phyloP scores from a whole-genome alignment of 2,113 vertebrate species.

The Pitta sordida region DNA sequence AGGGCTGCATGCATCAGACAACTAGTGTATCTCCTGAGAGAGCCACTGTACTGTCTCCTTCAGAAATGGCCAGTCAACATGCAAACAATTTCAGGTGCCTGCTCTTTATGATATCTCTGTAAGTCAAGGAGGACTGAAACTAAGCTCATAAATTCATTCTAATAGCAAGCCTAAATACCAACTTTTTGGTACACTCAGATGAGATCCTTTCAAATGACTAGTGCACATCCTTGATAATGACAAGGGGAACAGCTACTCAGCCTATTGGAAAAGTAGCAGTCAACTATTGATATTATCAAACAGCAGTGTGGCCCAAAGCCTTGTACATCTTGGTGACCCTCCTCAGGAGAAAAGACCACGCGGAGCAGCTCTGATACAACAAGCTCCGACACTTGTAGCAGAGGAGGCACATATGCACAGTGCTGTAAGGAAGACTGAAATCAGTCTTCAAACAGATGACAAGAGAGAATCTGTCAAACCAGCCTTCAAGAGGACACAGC shows the following conservation, averaged over 20 bases:
- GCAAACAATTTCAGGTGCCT: not conserved
- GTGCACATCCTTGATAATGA: fast-evolving
- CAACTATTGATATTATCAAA: not conserved
- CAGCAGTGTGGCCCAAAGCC: not conserved
- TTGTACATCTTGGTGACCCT: not conserved
- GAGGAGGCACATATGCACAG: not conserved
- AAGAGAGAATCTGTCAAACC: constrained; percentile 29
- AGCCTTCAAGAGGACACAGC: constrained; percentile 24
- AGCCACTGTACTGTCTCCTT: not conserved
- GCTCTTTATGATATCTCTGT: not conserved
- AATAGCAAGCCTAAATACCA: not conserved
- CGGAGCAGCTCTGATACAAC: not conserved
- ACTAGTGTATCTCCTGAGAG: not conserved
- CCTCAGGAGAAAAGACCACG: fast-evolving
- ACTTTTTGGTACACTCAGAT: not conserved
- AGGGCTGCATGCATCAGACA: not conserved
- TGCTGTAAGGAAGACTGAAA: not conserved
- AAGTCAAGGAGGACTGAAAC: not conserved
- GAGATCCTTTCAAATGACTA: not conserved
- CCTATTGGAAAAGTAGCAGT: not conserved
- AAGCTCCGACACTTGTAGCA: not conserved
- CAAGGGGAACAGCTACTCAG: not conserved
- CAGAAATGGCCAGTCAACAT: not conserved
- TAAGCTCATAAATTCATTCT: not conserved
- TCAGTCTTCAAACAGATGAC: constrained; percentile 14